Evolutionary conservation across 2,113 vertebrate genomes (phyloP), one percentile per base, ranked within the genome.

Genomic region (Rhinogobius similis): DNA sequence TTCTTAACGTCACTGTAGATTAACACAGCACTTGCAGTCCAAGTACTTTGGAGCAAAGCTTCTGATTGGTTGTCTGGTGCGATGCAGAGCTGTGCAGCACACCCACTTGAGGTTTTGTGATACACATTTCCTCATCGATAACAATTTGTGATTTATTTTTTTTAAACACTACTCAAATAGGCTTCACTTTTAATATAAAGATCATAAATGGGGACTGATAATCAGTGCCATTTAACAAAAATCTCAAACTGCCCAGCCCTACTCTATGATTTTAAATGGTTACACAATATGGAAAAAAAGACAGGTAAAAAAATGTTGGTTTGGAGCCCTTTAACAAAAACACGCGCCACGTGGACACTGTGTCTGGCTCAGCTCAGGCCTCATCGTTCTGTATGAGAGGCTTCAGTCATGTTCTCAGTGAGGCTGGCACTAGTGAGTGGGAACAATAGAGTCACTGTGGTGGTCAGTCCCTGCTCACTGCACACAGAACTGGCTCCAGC

Each of bases 361-460:
- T 36, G 10, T 71, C 67, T 62, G 55, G 13, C 13, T 29, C 26
- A 58, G 55, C 55, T 18, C 7, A 58, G 55, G 66, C 29, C 10
- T 4, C 27, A n/a, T 38, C 58, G 16, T 56, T 66, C 58, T 77
- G 73, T 75, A 78, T 83, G 82, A 84, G 87, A 85, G 75, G 84
- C 74, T 78, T 78, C 75, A 87, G 70, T 79, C 77, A 72, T 87
- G 84, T 38, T 86, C 80, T 82, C 56, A 78, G 72, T 77, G 88
- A 81, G 90, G 90, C 89, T 90, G 90, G 86, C 88, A 87, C 89
- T 76, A 83, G 78, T 74, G 75, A 83, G 77, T 62, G 75, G 85
- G 77, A 90, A 94, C 92, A 93, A 93, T 90, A 87, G 86, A 86
- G 87, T 82, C 87, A 90, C 85, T 94, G 90, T 92, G 91, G 78